Evolutionary conservation across 2,113 vertebrate species (phyloP).

Genomic region (Astatoreochromis straeleni): DNA sequence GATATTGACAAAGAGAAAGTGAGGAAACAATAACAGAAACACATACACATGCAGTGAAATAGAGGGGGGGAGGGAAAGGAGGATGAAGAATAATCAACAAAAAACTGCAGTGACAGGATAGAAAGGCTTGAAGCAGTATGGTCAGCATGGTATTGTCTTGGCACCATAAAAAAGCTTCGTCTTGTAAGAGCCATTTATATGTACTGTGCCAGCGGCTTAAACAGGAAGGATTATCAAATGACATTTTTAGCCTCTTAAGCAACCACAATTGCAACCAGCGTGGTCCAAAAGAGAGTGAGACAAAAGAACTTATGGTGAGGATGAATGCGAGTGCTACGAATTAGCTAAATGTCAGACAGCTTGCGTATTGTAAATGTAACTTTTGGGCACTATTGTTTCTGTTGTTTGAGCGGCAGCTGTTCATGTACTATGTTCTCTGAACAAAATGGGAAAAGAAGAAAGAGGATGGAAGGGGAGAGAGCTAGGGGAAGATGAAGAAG

Average conservation of each 20-base stretch:
- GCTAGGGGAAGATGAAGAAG: neutral
- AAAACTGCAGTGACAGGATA: neutral
- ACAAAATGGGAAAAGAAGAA: neutral
- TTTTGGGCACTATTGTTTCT: constrained; percentile 14
- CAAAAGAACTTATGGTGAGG: constrained; percentile 8
- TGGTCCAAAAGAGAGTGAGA: constrained; percentile 21
- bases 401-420: neutral
- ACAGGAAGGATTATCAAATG: constrained; percentile 58
- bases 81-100: neutral
- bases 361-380: constrained; percentile 8
- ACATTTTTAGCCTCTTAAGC: constrained; percentile 58
- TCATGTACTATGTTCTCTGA: constrained; percentile 9
- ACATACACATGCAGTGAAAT: neutral
- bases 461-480: neutral
- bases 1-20: neutral
- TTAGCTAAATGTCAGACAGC: constrained; percentile 49
- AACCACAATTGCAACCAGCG: constrained; percentile 37
- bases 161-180: constrained; percentile 1
- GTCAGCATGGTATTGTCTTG: constrained; percentile 27
- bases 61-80: neutral
- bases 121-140: neutral
- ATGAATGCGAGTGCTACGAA: neutral
- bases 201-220: constrained; percentile 40
- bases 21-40: neutral
- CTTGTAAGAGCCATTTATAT: constrained; percentile 36